phyloP scores from a whole-genome alignment of 92 coral and sea anemone genomes.

The Nematostella vectensis region DNA sequence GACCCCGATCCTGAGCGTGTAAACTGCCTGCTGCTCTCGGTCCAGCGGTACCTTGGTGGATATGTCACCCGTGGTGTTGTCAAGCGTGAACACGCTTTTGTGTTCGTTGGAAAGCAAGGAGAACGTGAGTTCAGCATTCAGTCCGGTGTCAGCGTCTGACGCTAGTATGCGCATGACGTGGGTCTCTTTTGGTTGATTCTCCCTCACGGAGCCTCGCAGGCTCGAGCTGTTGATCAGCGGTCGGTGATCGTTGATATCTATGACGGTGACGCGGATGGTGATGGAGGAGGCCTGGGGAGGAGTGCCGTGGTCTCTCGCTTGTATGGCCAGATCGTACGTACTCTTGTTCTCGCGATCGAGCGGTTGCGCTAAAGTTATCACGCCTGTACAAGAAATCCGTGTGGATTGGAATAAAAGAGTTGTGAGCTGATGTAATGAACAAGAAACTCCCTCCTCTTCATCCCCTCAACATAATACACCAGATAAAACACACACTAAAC shows the following conservation, averaged over 20 bases:
- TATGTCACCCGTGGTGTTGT: conserved; percentile 55
- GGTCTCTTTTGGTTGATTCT: conserved; percentile 59
- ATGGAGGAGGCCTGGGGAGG: conserved; percentile 46
- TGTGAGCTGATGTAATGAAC: too few relatives aligned
- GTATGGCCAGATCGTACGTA: conserved; percentile 31
- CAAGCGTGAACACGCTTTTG: conserved; percentile 36
- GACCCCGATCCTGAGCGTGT: conserved; percentile 51
- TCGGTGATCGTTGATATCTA: conserved; percentile 72
- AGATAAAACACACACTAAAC: too few relatives aligned
- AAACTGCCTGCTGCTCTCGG: conserved; percentile 65
- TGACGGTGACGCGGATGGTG: conserved; percentile 38
- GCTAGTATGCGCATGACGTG: conserved; percentile 69
- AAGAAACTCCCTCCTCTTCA: too few relatives aligned
- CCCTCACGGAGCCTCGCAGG: conserved; percentile 61
- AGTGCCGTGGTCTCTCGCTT: conserved; percentile 63
- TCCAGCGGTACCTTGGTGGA: conserved; percentile 52
- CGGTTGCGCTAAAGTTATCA: conserved; percentile 38
- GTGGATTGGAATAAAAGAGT: too few relatives aligned
- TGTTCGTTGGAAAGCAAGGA: conserved; percentile 40
- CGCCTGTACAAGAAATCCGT: conserved; percentile 55
- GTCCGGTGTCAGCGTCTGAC: conserved; percentile 69
- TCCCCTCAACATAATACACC: too few relatives aligned
- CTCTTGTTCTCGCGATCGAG: conserved; percentile 68
- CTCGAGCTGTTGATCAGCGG: conserved; percentile 52
- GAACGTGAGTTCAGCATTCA: conserved; percentile 53